Conservation (phyloP, 2,113 vertebrate species). For the Rhegmatorhina hoffmannsi region DNA sequence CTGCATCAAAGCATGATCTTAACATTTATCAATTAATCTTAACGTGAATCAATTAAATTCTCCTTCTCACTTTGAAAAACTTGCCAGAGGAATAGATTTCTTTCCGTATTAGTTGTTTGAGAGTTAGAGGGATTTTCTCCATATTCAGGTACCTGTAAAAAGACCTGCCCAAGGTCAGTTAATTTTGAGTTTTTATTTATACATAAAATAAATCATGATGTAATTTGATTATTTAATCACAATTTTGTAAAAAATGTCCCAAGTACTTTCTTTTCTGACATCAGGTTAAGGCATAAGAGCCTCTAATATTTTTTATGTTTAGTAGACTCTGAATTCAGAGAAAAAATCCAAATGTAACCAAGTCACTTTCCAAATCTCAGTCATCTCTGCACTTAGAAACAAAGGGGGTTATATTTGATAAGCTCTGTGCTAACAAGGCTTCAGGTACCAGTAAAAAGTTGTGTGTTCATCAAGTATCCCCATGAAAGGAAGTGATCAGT, state of each 20-base stretch:
- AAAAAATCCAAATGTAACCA: neutral
- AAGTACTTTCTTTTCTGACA: neutral
- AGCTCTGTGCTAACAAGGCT: neutral
- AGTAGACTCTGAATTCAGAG: neutral
- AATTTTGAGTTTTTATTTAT: neutral
- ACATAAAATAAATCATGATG: neutral
- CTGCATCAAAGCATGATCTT: neutral
- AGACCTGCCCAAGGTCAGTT: neutral
- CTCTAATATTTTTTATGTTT: neutral
- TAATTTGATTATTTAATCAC: neutral
- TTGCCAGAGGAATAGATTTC: neutral
- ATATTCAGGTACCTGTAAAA: neutral
- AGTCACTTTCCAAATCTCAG: neutral
- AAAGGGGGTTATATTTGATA: neutral
- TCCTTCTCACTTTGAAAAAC: neutral
- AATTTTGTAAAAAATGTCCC: neutral
- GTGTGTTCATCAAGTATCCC: neutral
- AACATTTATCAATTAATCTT: too few relatives aligned
- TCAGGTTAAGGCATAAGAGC: neutral
- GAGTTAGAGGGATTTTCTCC: neutral
- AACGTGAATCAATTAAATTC: neutral
- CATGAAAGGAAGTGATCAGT: constrained; percentile 34
- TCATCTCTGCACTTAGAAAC: neutral
- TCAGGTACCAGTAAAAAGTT: constrained; percentile 17
- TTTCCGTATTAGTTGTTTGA: neutral